Evolutionary conservation across 2,113 vertebrate genomes (phyloP), one percentile per base, ranked within the genome.

Genomic region (Periophthalmus modestus): DNA sequence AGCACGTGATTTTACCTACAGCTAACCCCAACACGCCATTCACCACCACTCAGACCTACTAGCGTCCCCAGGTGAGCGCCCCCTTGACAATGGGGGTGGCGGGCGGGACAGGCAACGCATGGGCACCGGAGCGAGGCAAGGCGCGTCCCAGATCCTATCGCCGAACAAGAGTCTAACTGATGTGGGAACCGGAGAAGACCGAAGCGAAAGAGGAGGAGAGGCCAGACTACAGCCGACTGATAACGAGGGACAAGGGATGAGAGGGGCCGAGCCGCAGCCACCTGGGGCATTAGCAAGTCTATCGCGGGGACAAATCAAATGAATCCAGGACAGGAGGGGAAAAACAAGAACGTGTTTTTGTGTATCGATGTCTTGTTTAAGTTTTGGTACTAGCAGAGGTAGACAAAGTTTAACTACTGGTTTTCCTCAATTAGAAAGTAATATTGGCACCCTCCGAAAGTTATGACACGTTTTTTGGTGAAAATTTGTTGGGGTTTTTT

Each of bases 131-230:
- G 89, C 92, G 90, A 87, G 85, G 89, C 92, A 89, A 87, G 85
- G 87, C 90, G 85, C 89, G 78, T 71, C 85, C 87, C 85, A 91
- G 93, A 94, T 93, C 86, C 85, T 93, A 94, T 93, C 92, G 82
- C 87, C 73, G 91, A 91, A 91, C 91, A 92, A 86, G 85, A 87
- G 85, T 82, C 80, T 76, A 80, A 88, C 77, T 90, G 87, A 92
- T 91, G 85, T 85, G 88, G 87, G 86, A 92, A 85, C 28, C 72
- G 81, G 83, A 86, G 84, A 85, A 70, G 82, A 62, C 28, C 52
- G 16, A n/a, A 50, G 74, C 68, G 86, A 92, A 85, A 88, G 86
- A 74, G 80, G 84, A 87, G 85, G 77, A 83, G 78, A 82, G 73
- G 39, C 39, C 15, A 71, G 80, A 59, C 85, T 87, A 87, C 86